Evolutionary conservation across 2,888 invertebrate genomes (phyloP), one percentile per base, ranked within the genome.

Genomic region (Xylota segnis): DNA sequence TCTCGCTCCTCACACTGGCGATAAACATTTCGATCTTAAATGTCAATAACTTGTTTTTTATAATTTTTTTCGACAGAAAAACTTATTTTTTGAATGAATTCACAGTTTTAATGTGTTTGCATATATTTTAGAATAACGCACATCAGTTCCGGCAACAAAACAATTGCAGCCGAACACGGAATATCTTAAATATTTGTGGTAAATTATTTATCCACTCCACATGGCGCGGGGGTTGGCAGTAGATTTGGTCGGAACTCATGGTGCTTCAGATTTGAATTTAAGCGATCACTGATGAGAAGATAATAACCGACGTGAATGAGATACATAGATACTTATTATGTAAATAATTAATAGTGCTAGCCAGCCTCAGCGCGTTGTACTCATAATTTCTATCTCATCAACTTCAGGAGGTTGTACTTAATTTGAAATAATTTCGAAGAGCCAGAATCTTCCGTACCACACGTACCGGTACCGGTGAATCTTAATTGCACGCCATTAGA

Each of bases 81-180:
- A 32, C 14, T 23, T 29, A 18, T 37, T 50, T 72, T 37, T 61
- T 29, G 61, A 74, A 52, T 63, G 50, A 52, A 61, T 63, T 54
- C 32, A 5, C 54, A 37, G n/a, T 47, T 47, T 45, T 34, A 59
- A 58, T 23, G 16, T 71, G 23, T 45, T 16, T 56, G 71, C 37
- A n/a, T 23, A n/a, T 23, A 16, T 54, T 54, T 52, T 43, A 47
- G 43, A 72, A 52, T 16, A 10, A 12, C 58, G 43, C 52, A 34
- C n/a, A 18, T 5, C 23, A 45, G 74, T 74, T 74, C 74, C 74
- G 74, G 52, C 52, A 74, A 74, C 63, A 74, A 74, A 32, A 45
- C 54, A 52, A 54, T 72, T 72, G 61, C 72, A 72, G 12, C 23
- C 23, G n/a, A n/a, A 23, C 45, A n/a, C 1, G 10, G 34, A 16